Percentiles rank a stretch among this genome's conserved stretches.
These are phyloP conservation scores for Avahi laniger DNA, from an alignment of 2,797 vertebrate species.

Conservation along the genomic window DNA sequence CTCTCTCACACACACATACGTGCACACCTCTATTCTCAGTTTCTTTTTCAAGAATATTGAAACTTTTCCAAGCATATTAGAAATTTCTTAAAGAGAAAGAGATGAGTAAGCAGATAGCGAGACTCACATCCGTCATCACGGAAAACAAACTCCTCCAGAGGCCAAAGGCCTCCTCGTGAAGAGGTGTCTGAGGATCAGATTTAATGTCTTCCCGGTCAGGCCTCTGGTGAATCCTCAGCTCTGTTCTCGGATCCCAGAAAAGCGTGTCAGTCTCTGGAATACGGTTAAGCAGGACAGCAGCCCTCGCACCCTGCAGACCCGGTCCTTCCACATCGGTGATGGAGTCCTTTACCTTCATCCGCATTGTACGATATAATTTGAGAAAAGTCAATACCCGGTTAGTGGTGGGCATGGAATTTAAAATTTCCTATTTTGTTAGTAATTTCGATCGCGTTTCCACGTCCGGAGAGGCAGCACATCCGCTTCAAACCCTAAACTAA, in stretches of 20 bases:
- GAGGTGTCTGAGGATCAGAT: neutral
- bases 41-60: neutral
- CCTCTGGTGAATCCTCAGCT: neutral
- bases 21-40: neutral
- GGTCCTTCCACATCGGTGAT: neutral
- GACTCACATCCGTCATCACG: neutral
- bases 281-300: neutral
- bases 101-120: neutral
- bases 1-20: neutral
- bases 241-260: neutral
- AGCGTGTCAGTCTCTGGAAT: neutral
- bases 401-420: neutral
- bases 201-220: neutral
- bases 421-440: neutral
- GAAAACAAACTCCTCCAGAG: neutral
- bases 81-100: neutral
- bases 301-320: neutral
- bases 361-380: neutral
- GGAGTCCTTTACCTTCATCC: neutral
- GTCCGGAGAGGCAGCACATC: neutral
- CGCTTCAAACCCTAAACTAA: neutral
- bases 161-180: neutral
- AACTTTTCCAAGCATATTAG: neutral
- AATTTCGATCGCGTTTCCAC: neutral
- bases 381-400: neutral